Evolutionary conservation across 2,113 vertebrate species (phyloP).

Genomic region (Pogona vitticeps): DNA sequence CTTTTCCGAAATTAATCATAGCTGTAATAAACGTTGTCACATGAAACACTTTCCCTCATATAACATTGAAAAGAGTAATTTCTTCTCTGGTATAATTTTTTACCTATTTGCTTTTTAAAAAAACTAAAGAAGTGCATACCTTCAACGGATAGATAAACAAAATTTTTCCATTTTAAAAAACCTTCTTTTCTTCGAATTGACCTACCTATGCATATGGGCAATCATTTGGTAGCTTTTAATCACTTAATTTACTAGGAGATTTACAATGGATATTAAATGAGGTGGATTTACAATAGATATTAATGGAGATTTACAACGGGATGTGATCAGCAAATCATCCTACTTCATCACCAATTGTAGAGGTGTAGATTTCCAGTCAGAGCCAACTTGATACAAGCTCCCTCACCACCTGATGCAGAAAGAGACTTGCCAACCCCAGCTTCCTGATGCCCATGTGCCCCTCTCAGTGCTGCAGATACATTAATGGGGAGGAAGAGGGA

Average conservation of each 20-base stretch:
- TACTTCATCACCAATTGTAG: neutral
- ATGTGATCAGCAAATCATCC: neutral
- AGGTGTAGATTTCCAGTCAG: neutral
- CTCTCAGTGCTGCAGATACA: too few relatives aligned
- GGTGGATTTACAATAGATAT: neutral
- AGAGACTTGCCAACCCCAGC: too few relatives aligned
- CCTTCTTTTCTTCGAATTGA: neutral
- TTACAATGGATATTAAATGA: neutral
- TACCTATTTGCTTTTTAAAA: neutral
- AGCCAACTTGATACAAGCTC: too few relatives aligned
- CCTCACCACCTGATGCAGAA: too few relatives aligned
- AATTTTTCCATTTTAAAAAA: neutral
- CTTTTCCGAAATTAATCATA: neutral
- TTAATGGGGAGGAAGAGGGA: too few relatives aligned
- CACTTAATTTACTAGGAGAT: neutral
- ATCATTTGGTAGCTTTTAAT: neutral
- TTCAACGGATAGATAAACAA: neutral
- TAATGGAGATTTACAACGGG: neutral
- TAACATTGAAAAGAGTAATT: neutral
- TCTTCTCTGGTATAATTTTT: neutral
- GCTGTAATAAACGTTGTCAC: conserved; percentile 11
- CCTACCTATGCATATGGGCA: neutral
- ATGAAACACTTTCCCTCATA: neutral
- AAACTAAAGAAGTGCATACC: neutral
- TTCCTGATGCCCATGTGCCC: too few relatives aligned